Evolutionary conservation across 2,888 invertebrate species (phyloP).

Genomic region (Quadriops clusia): DNA sequence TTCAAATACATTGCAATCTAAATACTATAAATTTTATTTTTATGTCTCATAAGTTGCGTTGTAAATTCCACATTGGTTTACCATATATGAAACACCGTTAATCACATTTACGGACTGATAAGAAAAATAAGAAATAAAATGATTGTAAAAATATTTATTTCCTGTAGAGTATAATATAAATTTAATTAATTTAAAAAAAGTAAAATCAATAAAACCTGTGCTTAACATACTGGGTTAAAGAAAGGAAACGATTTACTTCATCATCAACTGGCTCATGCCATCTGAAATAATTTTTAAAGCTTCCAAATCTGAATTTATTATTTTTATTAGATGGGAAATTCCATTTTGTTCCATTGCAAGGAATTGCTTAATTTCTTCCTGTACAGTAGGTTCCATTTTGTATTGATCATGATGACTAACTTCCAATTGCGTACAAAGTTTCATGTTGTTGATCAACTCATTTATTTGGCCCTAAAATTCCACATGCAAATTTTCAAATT

Average conservation of each 20-base stretch:
- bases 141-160: too few species aligned
- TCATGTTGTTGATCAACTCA: constrained; percentile 79
- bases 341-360: constrained; percentile 80
- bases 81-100: too few species aligned
- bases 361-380: constrained; percentile 65
- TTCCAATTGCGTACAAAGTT: constrained; percentile 47
- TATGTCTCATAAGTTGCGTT: too few species aligned
- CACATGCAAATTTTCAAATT: constrained; percentile 1
- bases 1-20: too few species aligned
- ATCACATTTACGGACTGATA: too few species aligned
- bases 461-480: constrained; percentile 61
- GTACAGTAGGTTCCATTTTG: constrained; percentile 60
- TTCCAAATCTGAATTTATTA: constrained; percentile 68
- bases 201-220: too few species aligned
- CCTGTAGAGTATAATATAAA: too few species aligned
- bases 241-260: constrained; percentile 11
- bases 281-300: constrained; percentile 69
- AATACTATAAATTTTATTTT: too few species aligned
- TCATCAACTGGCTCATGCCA: constrained; percentile 53
- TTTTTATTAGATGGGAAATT: constrained; percentile 72
- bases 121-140: too few species aligned
- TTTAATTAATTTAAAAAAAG: too few species aligned
- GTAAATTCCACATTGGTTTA: too few species aligned
- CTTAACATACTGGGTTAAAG: too few species aligned
- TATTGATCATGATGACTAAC: constrained; percentile 54